Evolutionary conservation across 2,113 vertebrate genomes (phyloP), one percentile per base, ranked within the genome.

Genomic region (Anas platyrhynchos): DNA sequence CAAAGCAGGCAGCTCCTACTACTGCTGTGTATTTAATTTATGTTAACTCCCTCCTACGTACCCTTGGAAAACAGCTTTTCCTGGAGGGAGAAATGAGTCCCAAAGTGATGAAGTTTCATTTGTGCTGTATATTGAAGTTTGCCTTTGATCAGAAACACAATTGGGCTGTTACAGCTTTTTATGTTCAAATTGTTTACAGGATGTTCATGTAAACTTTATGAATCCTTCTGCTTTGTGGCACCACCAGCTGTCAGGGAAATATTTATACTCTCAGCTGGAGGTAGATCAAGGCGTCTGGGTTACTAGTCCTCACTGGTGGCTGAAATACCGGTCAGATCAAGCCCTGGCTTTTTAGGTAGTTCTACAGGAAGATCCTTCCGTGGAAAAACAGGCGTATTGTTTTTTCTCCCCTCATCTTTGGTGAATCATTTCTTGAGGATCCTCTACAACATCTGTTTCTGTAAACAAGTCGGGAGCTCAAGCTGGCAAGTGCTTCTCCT

Each of bases 131-230:
- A 83, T 77, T 92, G 80, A 93, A 94, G 83, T 94, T 96, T 95
- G 86, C 94, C 95, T 98, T 97, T 97, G 97, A 98, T 98, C 96
- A 97, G 95, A 88, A 95, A 93, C 96, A 91, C 85, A 83, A 95
- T 93, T 97, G 96, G 93, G 88, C 91, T 97, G 87, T 95, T 97
- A 94, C 41, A 97, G 97, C 94, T 97, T 95, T 83, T 96, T 96
- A 96, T 97, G 94, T 97, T 98, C 95, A 97, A 95, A 95, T 96
- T 98, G 97, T 98, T 98, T 98, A 97, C 95, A 97, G 95, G 97
- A 97, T 97, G 91, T 97, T 98, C 97, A 95, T 97, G 96, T 97
- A 97, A 97, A 94, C 97, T 98, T 98, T 97, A 98, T 98, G 97
- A 98, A 98, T 97, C 97, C 97, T 97, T 98, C 97, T 98, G 96